Evolutionary conservation across 2,113 vertebrate species (phyloP).

Genomic region (Leptobrachium ailaonicum): DNA sequence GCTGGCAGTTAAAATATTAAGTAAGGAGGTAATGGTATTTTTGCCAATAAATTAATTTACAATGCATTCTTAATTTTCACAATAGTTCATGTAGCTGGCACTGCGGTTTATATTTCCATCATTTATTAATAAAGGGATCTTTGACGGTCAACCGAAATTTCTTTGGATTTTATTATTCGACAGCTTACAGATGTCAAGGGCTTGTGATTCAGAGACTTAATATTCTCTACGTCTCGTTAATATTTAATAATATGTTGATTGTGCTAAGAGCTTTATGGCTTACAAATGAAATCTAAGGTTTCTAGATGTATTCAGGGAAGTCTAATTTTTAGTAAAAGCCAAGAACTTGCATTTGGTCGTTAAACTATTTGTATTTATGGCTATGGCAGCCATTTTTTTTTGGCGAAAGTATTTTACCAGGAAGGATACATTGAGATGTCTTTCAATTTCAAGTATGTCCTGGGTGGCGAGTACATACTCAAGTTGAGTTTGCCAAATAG

Average conservation of each 20-base stretch:
- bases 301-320: not conserved
- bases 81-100: constrained; percentile 44
- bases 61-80: constrained; percentile 53
- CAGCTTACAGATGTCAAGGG: constrained; percentile 28
- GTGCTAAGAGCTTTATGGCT: constrained; percentile 24
- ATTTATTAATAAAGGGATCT: constrained; percentile 33
- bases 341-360: not conserved
- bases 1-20: constrained; percentile 59
- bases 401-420: too few relatives aligned
- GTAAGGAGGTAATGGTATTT: constrained; percentile 59
- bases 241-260: constrained; percentile 34
- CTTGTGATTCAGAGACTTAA: constrained; percentile 17
- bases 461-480: too few relatives aligned
- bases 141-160: constrained; percentile 10
- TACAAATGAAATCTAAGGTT: constrained; percentile 8
- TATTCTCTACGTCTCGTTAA: constrained; percentile 36
- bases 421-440: too few relatives aligned
- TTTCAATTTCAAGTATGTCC: too few relatives aligned
- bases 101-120: constrained; percentile 18
- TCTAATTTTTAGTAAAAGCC: constrained; percentile 24
- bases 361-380: constrained; percentile 11
- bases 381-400: not conserved
- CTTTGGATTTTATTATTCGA: constrained; percentile 2
- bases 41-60: constrained; percentile 57
- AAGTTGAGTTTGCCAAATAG: too few relatives aligned